phyloP scores from a whole-genome alignment of 2,797 vertebrate genomes.

The Schizothorax lantsangensis region DNA sequence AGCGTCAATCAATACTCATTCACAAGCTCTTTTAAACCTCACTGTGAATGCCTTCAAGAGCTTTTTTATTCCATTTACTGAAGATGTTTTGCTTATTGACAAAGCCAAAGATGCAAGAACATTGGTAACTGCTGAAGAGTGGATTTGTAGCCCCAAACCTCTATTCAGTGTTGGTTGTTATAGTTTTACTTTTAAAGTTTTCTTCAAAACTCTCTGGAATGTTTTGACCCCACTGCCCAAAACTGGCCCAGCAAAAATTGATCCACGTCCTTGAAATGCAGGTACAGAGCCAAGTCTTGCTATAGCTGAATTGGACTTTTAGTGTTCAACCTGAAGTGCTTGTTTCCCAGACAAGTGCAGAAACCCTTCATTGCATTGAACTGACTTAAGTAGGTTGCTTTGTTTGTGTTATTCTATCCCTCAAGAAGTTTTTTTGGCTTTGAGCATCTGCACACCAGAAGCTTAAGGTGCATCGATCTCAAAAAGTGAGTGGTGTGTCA shows the following conservation, averaged over 20 bases:
- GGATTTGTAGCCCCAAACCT: background rate
- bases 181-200: background rate
- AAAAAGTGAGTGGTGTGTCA: background rate
- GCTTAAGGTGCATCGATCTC: background rate
- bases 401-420: background rate
- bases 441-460: too few relatives aligned
- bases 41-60: background rate
- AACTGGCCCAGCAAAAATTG: background rate
- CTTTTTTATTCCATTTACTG: background rate
- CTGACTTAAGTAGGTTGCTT: background rate
- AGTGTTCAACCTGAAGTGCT: background rate
- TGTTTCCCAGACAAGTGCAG: background rate
- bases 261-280: background rate
- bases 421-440: background rate
- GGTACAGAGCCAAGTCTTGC: background rate
- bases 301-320: background rate
- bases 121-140: background rate
- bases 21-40: conserved; percentile 10
- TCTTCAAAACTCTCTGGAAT: background rate
- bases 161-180: background rate
- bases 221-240: background rate
- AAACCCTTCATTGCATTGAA: background rate
- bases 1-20: conserved; percentile 21
- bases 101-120: background rate
- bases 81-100: background rate